Conservation (phyloP, 2,797 vertebrate species). For the Enteromius argenteus region DNA sequence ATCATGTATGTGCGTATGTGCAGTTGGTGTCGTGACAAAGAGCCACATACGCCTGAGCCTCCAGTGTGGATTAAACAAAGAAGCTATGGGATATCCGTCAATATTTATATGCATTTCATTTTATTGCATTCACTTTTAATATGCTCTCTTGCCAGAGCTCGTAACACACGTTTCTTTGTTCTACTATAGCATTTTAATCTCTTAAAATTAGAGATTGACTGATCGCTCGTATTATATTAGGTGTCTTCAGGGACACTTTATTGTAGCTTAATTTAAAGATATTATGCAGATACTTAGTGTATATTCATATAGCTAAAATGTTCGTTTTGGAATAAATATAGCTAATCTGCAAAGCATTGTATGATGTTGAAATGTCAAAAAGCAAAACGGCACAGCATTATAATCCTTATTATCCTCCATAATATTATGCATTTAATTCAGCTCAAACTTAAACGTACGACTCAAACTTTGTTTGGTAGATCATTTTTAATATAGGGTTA, state of each 20-base stretch:
- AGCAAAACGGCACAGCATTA: not conserved
- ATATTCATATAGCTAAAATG: not conserved
- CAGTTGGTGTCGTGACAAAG: slow-evolving; percentile 60
- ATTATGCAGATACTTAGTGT: not conserved
- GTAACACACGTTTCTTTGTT: slow-evolving; percentile 16
- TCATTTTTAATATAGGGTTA: not conserved
- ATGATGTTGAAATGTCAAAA: not conserved
- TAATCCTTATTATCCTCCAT: not conserved
- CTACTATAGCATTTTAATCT: not conserved
- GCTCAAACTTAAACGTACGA: not conserved
- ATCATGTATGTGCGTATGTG: slow-evolving; percentile 46
- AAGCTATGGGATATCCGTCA: slow-evolving; percentile 33
- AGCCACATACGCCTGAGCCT: slow-evolving; percentile 57
- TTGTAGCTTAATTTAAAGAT: not conserved
- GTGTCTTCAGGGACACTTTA: not conserved
- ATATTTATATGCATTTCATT: slow-evolving; percentile 16
- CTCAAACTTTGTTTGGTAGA: not conserved
- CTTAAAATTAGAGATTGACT: not conserved
- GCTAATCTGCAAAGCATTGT: not conserved
- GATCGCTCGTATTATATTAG: not conserved
- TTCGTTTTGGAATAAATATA: not conserved
- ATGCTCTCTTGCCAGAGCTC: not conserved
- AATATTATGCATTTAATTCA: not conserved
- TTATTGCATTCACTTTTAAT: slow-evolving; percentile 6
- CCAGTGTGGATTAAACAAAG: slow-evolving; percentile 63